These are phyloP conservation scores for Aplocera efformata DNA, from an alignment of 2,888 invertebrate genomes.

Conservation along the genomic window DNA sequence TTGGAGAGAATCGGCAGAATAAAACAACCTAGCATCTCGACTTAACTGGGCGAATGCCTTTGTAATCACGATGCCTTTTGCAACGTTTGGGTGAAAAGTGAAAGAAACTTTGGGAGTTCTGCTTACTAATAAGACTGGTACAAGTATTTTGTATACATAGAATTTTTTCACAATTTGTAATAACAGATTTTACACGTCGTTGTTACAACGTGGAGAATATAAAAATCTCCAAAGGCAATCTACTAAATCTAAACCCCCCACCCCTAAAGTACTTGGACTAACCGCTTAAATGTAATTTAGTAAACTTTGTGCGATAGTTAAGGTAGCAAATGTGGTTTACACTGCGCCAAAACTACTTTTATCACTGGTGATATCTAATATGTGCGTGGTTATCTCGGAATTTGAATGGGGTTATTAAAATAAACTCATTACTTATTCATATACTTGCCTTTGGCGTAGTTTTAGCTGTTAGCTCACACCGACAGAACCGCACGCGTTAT, in stretches of 20 bases:
- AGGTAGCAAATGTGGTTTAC: conserved; percentile 9
- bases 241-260: no score
- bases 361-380: conserved; percentile 1
- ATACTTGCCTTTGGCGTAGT: no score
- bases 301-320: conserved; percentile 6
- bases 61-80: conserved; percentile 54
- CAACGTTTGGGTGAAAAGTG: conserved; percentile 40
- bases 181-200: no score
- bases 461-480: no score
- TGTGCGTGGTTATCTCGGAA: background rate
- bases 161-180: no score
- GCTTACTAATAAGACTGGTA: conserved; percentile 26
- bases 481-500: no score
- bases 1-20: conserved; percentile 60
- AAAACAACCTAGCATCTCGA: conserved; percentile 61
- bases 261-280: conserved; percentile 6
- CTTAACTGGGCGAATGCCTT: conserved; percentile 57
- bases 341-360: conserved; percentile 11
- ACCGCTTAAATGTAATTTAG: conserved; percentile 13
- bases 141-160: conserved; percentile 26
- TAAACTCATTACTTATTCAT: no score
- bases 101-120: conserved; percentile 40
- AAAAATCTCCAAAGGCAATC: conserved; percentile 13
- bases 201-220: conserved; percentile 13
- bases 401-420: no score